These are phyloP conservation scores for Hippopotamus amphibius DNA, from an alignment of 2,113 vertebrate species.

Conservation along the genomic window DNA sequence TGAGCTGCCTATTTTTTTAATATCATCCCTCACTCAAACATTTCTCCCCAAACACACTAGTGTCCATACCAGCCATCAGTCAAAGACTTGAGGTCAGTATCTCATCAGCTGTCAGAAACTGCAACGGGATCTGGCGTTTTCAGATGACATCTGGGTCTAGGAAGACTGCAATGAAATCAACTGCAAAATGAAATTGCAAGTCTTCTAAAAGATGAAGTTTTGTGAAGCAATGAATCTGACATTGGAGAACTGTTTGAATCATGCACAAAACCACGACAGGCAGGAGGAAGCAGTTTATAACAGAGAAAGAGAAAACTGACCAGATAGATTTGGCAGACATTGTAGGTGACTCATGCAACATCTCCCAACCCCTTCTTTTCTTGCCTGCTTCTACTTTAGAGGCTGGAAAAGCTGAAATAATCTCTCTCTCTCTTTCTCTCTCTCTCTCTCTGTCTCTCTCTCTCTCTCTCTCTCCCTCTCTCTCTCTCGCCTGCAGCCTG, in stretches of 20 bases:
- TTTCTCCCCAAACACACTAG: neutral
- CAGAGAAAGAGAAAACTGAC: neutral
- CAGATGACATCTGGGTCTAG: neutral
- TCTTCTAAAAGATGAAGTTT: neutral
- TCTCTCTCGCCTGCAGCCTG: neutral
- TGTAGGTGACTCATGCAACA: neutral
- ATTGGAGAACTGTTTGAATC: neutral
- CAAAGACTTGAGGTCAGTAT: neutral
- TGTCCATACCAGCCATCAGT: neutral
- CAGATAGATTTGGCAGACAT: constrained; percentile 19
- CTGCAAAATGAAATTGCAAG: neutral
- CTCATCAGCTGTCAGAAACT: neutral
- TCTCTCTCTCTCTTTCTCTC: too few relatives aligned
- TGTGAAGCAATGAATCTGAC: neutral
- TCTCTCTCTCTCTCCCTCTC: neutral
- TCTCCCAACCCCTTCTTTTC: neutral
- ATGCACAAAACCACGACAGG: neutral
- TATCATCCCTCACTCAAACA: neutral
- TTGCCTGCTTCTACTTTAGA: neutral
- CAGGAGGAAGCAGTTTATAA: neutral
- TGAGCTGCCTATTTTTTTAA: neutral
- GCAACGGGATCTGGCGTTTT: neutral
- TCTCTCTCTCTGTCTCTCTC: too few relatives aligned
- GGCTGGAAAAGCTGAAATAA: neutral
- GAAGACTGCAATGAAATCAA: neutral